Base-by-base conservation (phyloP, 2,113 vertebrate species). In the Daphoenositta chrysoptera region DNA sequence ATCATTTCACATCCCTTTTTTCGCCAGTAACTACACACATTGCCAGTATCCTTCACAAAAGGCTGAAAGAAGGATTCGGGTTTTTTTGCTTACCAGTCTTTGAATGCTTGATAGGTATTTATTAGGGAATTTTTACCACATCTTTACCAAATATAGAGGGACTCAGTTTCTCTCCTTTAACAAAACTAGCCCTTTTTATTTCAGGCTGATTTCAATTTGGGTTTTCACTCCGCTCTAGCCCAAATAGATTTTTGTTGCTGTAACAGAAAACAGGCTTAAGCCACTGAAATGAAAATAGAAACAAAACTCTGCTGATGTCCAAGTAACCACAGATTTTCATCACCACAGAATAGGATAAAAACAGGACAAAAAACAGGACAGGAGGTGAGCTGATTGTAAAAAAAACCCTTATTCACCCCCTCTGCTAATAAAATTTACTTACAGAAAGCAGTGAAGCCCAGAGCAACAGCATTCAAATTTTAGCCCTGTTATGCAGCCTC, bases 221-320 rank as follows among this genome's bases (percentile, higher is more conserved):
- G 37, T 12, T 37, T 94, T 93, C 68, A 93, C 53, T 87, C 53
- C 20, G 2, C 20, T 88, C 28, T 77, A 89, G 44, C 30, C 90
- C 84, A 91, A 90, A 83, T 11, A 83, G 22, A 90, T 77, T 66
- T 78, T 48, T 37, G 57, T 26, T 86, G 24, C 58, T 54, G 13
- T 33, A 95, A 71, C 45, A 94, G 21, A 93, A 91, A 83, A 57
- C 35, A 93, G 58, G n/a, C 58, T 81, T n/a, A 93, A 83, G 40
- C 40, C 23, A 90, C 61, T 11, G 5, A 94, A 87, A 89, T 60
- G 79, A 89, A 95, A 94, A 94, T 22, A 53, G 83, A 89, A 93
- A 87, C 72, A 92, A 92, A 95, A 83, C 39, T 83, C 79, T 60
- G 27, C 47, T 71, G 47, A 90, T 88, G 89, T 71, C 82, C 82